Base-by-base conservation (phyloP, 2,888 invertebrate species). In the Thumatha senex region DNA sequence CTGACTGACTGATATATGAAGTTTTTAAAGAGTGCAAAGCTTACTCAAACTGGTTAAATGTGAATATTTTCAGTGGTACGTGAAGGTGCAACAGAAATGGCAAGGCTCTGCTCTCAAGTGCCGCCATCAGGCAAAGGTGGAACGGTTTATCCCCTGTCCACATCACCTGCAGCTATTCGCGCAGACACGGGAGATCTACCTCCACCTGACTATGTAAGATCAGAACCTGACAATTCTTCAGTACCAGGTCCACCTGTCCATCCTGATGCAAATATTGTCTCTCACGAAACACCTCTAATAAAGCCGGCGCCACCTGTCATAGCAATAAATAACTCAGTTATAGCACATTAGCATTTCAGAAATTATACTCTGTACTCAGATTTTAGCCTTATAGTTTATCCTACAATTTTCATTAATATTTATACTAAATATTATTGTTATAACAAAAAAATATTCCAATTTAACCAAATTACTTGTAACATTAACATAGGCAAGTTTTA, bases 1-100 rank as follows among this genome's bases (percentile, higher is more conserved):
- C n/a, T n/a, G n/a, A n/a, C n/a, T n/a, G n/a, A n/a, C n/a, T n/a
- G n/a, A n/a, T n/a, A n/a, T n/a, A n/a, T n/a, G n/a, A n/a, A n/a
- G n/a, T n/a, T n/a, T n/a, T n/a, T n/a, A n/a, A n/a, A n/a, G n/a
- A n/a, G n/a, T n/a, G n/a, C 18, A 24, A 24, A 24, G 5, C 5
- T 24, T 24, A 4, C 2, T 24, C 18, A 24, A 24, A 24, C 2
- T 5, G 18, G 5, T 24, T 2, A 4, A 4, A 24, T 24, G 18
- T 31, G n/a, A 15, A 12, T 4, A 35, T 2, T 67, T 70, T 1
- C 78, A 90, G 90, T 72, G 58, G 85, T 89, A 0, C 83, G 90
- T 2, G 88, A 88, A 46, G 74, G 81, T 12, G 89, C 89, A 0
- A 80, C 80, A 1, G 89, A 88, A 12, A 86, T 90, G 85, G 89